Base-by-base conservation (phyloP, 1,140 invertebrate genomes). In the Hermatobates lingyangjiaoensis region DNA sequence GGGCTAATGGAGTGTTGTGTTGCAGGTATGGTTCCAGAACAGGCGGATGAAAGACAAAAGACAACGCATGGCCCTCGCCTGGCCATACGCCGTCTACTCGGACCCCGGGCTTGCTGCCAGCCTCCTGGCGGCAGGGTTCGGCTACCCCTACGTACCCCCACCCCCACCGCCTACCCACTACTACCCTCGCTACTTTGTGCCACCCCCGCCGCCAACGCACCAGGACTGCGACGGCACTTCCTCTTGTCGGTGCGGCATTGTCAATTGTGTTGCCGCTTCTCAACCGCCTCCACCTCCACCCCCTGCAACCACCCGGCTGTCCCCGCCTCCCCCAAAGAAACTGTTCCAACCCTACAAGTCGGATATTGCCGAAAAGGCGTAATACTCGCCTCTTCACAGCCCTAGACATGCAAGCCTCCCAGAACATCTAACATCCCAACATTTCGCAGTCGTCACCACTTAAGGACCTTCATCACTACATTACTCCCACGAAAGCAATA, bases 21-120 rank as follows among this genome's bases (percentile, higher is more conserved):
- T 65, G 1, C 71, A 92, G 88, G 91, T 98, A 2, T 98, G 94
- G 94, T 98, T 98, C 64, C 94, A 98, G 75, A 98, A 98, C 61
- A 76, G 94, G 14, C 74, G 94, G n/a, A 98, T 98, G 94, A 98
- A 98, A 64, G 91, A 97, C 68, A 98, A 97, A 60, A 74, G 93
- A 0, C 92, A 98, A 63, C 68, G 89, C 7, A 81, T 95, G 66
- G 86, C 91, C 0, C 76, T 96, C 46, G 79, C 87, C 0, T 96
- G 92, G 92, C 91, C 93, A 0, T 92, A 94, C 64, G 83, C 86
- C 0, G 86, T 94, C 25, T 94, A 93, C 68, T 80, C 85, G 2
- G 91, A 96, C 61, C 90, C 90, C 3, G 76, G 86, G 1, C 77
- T 96, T 54, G 88, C 90, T 0, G 88, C 89, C 0, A 86, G 86